Evolutionary conservation across 2,888 invertebrate genomes (phyloP).

Genomic region (Lasioglossum marginatum): DNA sequence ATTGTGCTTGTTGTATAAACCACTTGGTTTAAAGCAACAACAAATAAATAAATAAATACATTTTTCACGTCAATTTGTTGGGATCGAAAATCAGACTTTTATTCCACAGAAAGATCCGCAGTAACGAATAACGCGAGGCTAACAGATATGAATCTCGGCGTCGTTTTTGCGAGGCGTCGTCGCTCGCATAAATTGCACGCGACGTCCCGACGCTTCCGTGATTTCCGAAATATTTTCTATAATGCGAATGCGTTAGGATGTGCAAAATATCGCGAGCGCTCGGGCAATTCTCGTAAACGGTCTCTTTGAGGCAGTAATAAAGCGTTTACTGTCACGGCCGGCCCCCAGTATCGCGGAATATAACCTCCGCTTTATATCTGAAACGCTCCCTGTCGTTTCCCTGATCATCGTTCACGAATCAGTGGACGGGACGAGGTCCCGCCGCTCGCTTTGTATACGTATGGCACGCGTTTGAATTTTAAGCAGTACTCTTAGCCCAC

Average conservation of each 20-base stretch:
- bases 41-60: too few species aligned
- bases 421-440: constrained; percentile 20
- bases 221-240: constrained; percentile 38
- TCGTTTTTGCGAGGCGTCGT: not conserved
- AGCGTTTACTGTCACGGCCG: constrained; percentile 47
- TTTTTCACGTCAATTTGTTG: not conserved
- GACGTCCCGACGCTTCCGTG: not conserved
- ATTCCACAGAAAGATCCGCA: too few species aligned
- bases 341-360: constrained; percentile 19
- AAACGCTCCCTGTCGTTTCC: constrained; percentile 47
- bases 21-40: too few species aligned
- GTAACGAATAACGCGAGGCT: too few species aligned
- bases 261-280: constrained; percentile 41
- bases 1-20: too few species aligned
- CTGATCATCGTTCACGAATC: constrained; percentile 57
- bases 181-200: constrained; percentile 29
- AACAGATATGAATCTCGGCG: too few species aligned
- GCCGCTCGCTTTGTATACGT: constrained; percentile 22
- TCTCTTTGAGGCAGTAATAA: constrained; percentile 57
- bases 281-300: constrained; percentile 54
- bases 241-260: constrained; percentile 45
- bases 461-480: constrained; percentile 48
- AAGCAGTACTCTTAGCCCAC: constrained; percentile 33
- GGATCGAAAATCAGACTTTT: too few species aligned
- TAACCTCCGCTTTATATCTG: constrained; percentile 52